Conservation (phyloP, 1,140 invertebrate species). For the Periplaneta americana region DNA sequence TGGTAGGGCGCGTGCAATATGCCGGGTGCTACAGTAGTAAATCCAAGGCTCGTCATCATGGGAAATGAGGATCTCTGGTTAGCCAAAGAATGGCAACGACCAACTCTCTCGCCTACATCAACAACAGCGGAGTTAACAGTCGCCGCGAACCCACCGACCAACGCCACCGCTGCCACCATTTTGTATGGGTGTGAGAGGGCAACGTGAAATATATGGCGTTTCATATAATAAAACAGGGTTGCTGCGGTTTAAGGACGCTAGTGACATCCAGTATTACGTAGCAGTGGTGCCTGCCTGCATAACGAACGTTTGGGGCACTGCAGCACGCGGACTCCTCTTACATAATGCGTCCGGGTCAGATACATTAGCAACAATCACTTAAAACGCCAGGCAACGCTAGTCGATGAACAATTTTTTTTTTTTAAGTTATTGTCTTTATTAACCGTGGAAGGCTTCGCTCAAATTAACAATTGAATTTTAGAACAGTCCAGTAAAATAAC, state of each 20-base stretch:
- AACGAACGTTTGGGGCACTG: background rate
- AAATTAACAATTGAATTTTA: no score
- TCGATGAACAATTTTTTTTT: no score
- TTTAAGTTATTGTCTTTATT: no score
- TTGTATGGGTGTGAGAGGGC: background rate
- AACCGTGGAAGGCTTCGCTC: no score
- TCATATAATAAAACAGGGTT: conserved; percentile 19
- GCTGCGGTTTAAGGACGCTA: conserved; percentile 16
- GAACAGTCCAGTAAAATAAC: no score
- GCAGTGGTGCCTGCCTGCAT: conserved; percentile 1
- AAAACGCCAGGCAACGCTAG: no score
- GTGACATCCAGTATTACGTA: conserved; percentile 6
- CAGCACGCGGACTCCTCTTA: background rate
- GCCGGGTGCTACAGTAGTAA: conserved; percentile 1
- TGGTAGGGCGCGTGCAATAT: background rate
- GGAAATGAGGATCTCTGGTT: conserved; percentile 13
- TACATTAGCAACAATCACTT: background rate
- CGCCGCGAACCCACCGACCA: background rate
- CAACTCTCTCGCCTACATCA: background rate
- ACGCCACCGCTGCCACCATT: background rate
- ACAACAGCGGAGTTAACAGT: background rate
- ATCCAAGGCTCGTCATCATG: conserved; percentile 9
- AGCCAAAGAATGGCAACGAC: conserved; percentile 13
- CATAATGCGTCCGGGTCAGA: background rate
- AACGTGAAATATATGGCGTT: conserved; percentile 13